Evolutionary conservation across 2,113 vertebrate genomes (phyloP).

Genomic region (Hemicordylus capensis): DNA sequence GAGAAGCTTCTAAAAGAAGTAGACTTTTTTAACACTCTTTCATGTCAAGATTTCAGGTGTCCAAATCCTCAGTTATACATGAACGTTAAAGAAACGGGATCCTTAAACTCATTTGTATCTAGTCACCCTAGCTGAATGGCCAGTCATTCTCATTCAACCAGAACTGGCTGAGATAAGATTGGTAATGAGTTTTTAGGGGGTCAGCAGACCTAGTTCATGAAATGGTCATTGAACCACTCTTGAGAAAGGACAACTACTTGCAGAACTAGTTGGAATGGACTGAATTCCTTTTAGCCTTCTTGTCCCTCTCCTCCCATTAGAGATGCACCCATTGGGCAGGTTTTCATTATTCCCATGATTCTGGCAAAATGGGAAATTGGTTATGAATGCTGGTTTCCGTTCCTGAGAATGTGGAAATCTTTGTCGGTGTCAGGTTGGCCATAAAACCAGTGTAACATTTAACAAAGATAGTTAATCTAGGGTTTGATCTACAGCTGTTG

Average conservation of each 20-base stretch:
- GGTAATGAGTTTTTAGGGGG: not conserved
- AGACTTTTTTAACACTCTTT: not conserved
- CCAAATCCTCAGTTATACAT: not conserved
- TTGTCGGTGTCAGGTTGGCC: too few species aligned
- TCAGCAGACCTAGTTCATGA: not conserved
- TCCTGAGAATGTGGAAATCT: too few species aligned
- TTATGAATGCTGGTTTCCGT: too few species aligned
- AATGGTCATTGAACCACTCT: not conserved
- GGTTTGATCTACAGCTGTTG: too few species aligned
- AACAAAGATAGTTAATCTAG: too few species aligned
- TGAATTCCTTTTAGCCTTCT: not conserved
- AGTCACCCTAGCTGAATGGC: not conserved
- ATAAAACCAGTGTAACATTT: too few species aligned
- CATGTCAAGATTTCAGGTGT: not conserved
- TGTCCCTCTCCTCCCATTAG: too few species aligned
- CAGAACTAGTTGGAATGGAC: not conserved
- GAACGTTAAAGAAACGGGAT: not conserved
- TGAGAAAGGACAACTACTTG: not conserved
- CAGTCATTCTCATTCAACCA: not conserved
- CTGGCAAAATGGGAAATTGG: too few species aligned
- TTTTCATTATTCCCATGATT: too few species aligned
- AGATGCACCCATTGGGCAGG: too few species aligned
- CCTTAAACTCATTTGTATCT: not conserved
- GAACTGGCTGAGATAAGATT: not conserved
- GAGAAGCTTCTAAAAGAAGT: not conserved